phyloP scores from a whole-genome alignment of 2,113 vertebrate species.

The Perca fluviatilis region DNA sequence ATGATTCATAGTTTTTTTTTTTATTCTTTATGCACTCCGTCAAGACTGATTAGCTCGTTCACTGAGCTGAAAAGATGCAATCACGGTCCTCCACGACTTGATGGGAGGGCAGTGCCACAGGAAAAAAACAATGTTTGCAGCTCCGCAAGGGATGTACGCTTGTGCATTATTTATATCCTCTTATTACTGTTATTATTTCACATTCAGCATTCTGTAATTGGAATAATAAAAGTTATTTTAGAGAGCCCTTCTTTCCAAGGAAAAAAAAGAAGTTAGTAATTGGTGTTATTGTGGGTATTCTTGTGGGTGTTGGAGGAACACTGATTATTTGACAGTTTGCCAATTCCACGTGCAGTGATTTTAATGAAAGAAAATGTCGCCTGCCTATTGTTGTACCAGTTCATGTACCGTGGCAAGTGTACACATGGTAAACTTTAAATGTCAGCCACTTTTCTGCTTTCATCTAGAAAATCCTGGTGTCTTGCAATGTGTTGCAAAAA shows the following conservation, averaged over 20 bases:
- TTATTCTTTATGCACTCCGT: neutral
- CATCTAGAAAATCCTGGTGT: neutral
- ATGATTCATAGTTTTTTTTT: neutral
- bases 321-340: neutral
- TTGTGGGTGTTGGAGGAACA: neutral
- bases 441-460: neutral
- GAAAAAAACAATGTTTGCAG: neutral
- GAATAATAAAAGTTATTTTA: neutral
- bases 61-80: neutral
- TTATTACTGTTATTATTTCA: neutral
- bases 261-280: neutral
- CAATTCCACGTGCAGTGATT: neutral
- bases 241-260: neutral
- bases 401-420: neutral
- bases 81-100: neutral
- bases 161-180: neutral
- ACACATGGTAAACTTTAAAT: neutral
- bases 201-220: neutral
- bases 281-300: neutral
- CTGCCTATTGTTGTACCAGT: neutral
- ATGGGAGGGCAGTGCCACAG: neutral
- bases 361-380: neutral
- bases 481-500: neutral
- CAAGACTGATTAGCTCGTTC: conserved; percentile 4
- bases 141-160: neutral